These are phyloP conservation scores for Drosophila falleni DNA, from an alignment of 2,888 invertebrate genomes.

Conservation along the genomic window DNA sequence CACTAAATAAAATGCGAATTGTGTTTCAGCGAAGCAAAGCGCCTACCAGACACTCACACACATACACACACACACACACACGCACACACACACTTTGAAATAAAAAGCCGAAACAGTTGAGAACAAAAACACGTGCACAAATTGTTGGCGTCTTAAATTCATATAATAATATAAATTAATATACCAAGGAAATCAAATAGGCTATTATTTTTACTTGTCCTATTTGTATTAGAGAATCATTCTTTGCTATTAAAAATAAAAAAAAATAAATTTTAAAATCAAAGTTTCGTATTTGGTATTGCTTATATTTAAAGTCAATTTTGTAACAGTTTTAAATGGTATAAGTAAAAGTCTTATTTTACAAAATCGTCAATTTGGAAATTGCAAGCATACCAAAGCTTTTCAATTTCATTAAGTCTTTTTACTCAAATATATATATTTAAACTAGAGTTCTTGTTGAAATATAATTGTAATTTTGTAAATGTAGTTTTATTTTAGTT, in stretches of 20 bases:
- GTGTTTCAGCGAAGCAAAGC: conserved; percentile 27
- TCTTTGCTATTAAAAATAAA: neutral
- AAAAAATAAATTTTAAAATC: neutral
- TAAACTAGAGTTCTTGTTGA: no score
- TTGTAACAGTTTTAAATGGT: no score
- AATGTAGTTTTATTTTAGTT: no score
- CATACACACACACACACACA: neutral
- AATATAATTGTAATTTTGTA: no score
- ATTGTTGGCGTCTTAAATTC: neutral
- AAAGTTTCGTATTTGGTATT: neutral
- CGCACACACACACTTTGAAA: conserved; percentile 1
- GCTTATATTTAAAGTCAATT: no score
- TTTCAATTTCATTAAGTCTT: no score
- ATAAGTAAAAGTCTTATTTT: neutral
- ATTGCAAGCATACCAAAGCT: no score
- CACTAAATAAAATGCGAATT: conserved; percentile 80
- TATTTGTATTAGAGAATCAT: no score
- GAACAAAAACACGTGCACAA: conserved; percentile 4
- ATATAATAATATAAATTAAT: neutral
- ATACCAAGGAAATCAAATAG: conserved; percentile 2
- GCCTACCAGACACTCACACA: conserved; percentile 13
- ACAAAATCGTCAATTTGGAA: no score
- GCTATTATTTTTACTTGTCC: no score
- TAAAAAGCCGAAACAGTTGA: neutral
- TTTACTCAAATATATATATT: no score